phyloP scores from a whole-genome alignment of 1,140 invertebrate genomes.

The Triops longicaudatus region DNA sequence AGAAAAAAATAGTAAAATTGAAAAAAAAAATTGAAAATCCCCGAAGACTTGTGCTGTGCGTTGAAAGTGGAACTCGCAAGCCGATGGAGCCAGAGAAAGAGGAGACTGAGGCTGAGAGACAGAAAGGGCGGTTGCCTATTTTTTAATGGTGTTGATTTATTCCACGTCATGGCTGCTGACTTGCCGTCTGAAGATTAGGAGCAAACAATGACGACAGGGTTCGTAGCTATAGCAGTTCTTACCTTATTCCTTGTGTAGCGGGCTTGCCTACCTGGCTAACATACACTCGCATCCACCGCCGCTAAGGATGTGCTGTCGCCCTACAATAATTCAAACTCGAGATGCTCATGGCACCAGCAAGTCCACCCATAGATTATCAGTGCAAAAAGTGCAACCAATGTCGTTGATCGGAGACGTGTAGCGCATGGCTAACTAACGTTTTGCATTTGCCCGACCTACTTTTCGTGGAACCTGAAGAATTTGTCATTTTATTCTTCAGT shows the following conservation, averaged over 20 bases:
- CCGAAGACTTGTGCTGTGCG: too few species aligned
- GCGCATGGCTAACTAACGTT: too few species aligned
- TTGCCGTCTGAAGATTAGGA: slow-evolving; percentile 11
- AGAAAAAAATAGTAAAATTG: not conserved
- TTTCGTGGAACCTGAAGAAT: too few species aligned
- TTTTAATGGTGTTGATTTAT: slow-evolving; percentile 16
- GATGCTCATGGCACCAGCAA: not conserved
- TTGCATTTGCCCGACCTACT: too few species aligned
- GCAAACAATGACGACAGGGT: slow-evolving; percentile 11
- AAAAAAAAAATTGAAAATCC: too few species aligned
- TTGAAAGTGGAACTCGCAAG: not conserved
- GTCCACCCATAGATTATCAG: not conserved
- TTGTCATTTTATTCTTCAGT: too few species aligned
- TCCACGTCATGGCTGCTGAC: slow-evolving; percentile 13
- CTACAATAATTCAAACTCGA: not conserved
- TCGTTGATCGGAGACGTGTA: too few species aligned
- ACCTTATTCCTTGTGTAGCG: not conserved
- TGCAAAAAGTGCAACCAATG: too few species aligned
- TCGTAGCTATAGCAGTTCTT: not conserved
- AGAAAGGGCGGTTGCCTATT: slow-evolving; percentile 11
- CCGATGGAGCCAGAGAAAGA: not conserved
- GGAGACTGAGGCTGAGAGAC: not conserved
- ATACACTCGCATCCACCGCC: not conserved
- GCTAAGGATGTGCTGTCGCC: not conserved
- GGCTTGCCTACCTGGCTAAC: not conserved